These are phyloP conservation scores for Tinea pellionella DNA, from an alignment of 2,888 invertebrate genomes.

Conservation along the genomic window DNA sequence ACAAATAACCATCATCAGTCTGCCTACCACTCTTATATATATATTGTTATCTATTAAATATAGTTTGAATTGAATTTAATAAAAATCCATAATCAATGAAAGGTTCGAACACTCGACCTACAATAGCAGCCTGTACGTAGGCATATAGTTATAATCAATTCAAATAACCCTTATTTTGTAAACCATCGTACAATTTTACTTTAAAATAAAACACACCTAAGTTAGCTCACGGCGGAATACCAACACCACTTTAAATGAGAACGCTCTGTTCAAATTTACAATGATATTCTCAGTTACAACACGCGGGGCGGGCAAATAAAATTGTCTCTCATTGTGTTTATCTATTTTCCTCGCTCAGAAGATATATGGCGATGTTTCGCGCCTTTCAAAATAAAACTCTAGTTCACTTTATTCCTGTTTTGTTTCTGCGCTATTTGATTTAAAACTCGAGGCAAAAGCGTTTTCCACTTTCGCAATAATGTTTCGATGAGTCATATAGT, in stretches of 20 bases:
- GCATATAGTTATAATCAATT: no score
- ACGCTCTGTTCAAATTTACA: not conserved
- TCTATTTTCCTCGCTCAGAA: slow-evolving; percentile 16
- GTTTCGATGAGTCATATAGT: not conserved
- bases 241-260: not conserved
- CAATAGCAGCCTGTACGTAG: no score
- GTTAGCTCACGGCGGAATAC: not conserved
- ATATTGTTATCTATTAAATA: no score
- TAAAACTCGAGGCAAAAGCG: not conserved
- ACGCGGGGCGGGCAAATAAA: slow-evolving; percentile 17
- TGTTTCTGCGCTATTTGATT: slow-evolving; percentile 19
- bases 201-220: not conserved
- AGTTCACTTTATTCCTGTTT: slow-evolving; percentile 20
- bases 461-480: slow-evolving; percentile 15
- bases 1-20: no score
- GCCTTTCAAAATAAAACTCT: slow-evolving; percentile 20
- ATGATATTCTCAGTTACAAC: slow-evolving; percentile 16
- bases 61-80: no score
- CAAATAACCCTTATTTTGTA: not conserved
- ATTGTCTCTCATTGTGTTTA: slow-evolving; percentile 19
- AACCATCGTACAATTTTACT: not conserved
- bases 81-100: no score
- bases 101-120: no score
- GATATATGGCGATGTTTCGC: slow-evolving; percentile 18
- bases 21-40: no score